Conservation (phyloP, 2,888 invertebrate genomes). For the Sarcophaga carnaria region DNA sequence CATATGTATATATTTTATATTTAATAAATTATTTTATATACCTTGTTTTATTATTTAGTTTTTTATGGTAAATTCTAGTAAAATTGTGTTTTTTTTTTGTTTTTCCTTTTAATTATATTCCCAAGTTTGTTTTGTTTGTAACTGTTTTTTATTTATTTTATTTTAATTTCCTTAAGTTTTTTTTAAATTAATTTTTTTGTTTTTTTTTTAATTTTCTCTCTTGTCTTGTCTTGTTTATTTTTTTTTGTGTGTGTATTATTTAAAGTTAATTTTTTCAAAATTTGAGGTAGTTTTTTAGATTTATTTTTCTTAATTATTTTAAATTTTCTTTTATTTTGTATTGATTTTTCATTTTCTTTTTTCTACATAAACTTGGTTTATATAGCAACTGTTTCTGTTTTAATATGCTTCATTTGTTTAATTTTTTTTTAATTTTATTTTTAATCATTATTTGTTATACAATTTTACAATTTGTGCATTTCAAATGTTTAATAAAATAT, state of each 20-base stretch:
- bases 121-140: constrained; percentile 53
- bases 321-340: constrained; percentile 12
- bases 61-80: constrained; percentile 53
- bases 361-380: constrained; percentile 45
- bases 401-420: too few species aligned
- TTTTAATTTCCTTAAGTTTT: constrained; percentile 41
- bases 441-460: background rate
- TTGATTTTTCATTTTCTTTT: constrained; percentile 19
- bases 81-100: constrained; percentile 39
- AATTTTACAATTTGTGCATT: constrained; percentile 51
- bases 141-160: constrained; percentile 44
- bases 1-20: background rate
- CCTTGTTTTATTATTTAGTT: constrained; percentile 16
- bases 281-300: constrained; percentile 69
- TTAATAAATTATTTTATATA: background rate
- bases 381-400: background rate
- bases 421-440: too few species aligned
- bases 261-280: constrained; percentile 57
- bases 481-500: constrained; percentile 18
- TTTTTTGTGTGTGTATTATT: background rate
- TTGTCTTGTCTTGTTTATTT: constrained; percentile 25
- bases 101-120: constrained; percentile 55
- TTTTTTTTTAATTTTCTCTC: constrained; percentile 36
- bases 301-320: constrained; percentile 36
- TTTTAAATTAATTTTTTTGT: background rate